These are phyloP conservation scores for Agrochola macilenta DNA, from an alignment of 2,888 invertebrate genomes.

Conservation along the genomic window DNA sequence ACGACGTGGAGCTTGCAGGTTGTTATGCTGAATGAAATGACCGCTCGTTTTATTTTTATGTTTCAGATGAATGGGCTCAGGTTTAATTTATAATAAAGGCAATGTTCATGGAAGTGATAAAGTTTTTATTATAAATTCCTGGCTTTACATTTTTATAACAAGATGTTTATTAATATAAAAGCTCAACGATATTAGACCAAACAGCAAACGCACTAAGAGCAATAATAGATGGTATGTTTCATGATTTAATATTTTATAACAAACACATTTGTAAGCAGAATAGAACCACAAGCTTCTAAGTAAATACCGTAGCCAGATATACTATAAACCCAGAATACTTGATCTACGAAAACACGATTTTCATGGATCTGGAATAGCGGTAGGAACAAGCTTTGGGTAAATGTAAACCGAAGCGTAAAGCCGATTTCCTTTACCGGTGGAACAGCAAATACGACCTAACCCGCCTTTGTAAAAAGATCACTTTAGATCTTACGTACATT, in stretches of 20 bases:
- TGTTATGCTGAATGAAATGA: conserved; percentile 41
- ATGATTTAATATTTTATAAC: not conserved
- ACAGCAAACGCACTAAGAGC: not conserved
- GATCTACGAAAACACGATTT: conserved; percentile 45
- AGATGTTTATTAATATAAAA: not conserved
- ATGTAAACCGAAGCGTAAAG: conserved; percentile 40
- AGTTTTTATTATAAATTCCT: conserved; percentile 28
- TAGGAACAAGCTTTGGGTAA: conserved; percentile 46
- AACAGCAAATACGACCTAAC: conserved; percentile 40
- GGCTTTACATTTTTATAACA: conserved; percentile 7
- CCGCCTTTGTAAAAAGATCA: conserved; percentile 36
- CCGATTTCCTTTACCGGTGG: conserved; percentile 29
- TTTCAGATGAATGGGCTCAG: conserved; percentile 6
- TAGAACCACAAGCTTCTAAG: conserved; percentile 1
- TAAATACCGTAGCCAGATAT: conserved; percentile 41
- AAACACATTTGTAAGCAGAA: conserved; percentile 16
- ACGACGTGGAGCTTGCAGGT: conserved; percentile 31
- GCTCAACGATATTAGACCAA: not conserved
- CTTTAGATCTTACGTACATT: conserved; percentile 32
- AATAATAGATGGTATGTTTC: not conserved
- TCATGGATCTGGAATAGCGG: conserved; percentile 45
- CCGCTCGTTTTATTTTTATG: conserved; percentile 23
- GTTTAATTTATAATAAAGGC: conserved; percentile 14
- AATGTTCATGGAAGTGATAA: conserved; percentile 8
- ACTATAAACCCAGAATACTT: conserved; percentile 34